Evolutionary conservation across 2,888 invertebrate genomes (phyloP), one percentile per base, ranked within the genome.

Genomic region (Ditylenchus weischeri): DNA sequence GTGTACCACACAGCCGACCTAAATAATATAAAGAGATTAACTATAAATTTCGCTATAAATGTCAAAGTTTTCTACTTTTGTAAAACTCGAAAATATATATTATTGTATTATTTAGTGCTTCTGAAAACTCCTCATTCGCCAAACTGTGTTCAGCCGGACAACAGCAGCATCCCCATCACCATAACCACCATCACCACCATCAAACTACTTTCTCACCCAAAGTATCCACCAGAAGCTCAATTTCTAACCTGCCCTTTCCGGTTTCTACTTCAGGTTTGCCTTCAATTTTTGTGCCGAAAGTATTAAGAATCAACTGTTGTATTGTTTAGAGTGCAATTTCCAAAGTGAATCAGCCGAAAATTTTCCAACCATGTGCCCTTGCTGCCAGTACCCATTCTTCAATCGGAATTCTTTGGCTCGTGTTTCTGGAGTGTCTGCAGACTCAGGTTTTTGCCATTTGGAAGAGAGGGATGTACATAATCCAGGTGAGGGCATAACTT

Each of bases 341-440:
- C 64, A 64, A 58, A 35, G 57, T 54, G 54, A 54, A 21, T 54
- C 21, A 23, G 23, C 13, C 11, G 54, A 54, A 21, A 29, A 50
- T 1, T 47, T 58, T 10, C 21, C 67, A 36, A n/a, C 48, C 15
- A 50, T 62, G 0, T 70, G 71, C 38, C 54, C 54, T 13, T 66
- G 65, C 61, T 68, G 66, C 50, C 54, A 61, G 36, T 69, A 51
- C 38, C 49, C 68, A 18, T 66, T 57, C 19, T 74, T 73, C 65
- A 57, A 65, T 15, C 69, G 73, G 19, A 75, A 72, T 35, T 70
- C 70, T 19, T 71, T 75, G 36, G 72, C 75, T 13, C 69, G 78
- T 7, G 68, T 75, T n/a, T 73, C 73, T 23, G 73, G 70, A 11
- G 65, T 74, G 38, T 73, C 73, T 21, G 68, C 73, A 8, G 73